Evolutionary conservation across 2,888 invertebrate genomes (phyloP).

Genomic region (Drosophila koepferae): DNA sequence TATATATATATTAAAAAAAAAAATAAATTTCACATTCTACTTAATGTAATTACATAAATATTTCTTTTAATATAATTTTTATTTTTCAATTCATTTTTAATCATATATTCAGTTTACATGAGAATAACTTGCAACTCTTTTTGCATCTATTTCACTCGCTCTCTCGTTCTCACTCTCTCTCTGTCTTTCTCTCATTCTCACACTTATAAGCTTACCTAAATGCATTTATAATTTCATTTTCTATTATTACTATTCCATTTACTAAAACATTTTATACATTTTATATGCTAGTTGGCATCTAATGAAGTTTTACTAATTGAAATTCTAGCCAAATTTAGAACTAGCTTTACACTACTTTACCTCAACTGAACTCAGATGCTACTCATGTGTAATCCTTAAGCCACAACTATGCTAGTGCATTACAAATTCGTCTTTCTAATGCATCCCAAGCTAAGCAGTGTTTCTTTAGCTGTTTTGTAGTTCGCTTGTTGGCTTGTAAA

Average conservation of each 20-base stretch:
- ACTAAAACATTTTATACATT: background rate
- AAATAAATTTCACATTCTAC: no score
- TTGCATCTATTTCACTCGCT: background rate
- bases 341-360: background rate
- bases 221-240: no score
- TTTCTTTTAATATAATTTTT: no score
- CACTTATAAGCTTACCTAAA: no score
- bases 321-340: background rate
- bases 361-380: background rate
- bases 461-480: slow-evolving; percentile 18
- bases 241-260: background rate
- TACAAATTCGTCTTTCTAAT: slow-evolving; percentile 26
- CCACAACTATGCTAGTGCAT: slow-evolving; percentile 21
- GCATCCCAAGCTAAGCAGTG: slow-evolving; percentile 17
- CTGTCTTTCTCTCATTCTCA: no score
- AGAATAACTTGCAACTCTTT: background rate
- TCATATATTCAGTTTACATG: no score
- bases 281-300: background rate
- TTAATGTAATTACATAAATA: no score
- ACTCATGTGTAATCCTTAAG: no score
- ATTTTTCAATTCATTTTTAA: no score
- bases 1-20: no score
- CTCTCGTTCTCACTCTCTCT: background rate
- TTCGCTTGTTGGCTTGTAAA: slow-evolving; percentile 70
- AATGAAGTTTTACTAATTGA: background rate